A percentile compares a stretch with the other conserved stretches of the same genome.
phyloP scores from a whole-genome alignment of 64 coral and sea anemone genomes.

The Montipora capricornis region DNA sequence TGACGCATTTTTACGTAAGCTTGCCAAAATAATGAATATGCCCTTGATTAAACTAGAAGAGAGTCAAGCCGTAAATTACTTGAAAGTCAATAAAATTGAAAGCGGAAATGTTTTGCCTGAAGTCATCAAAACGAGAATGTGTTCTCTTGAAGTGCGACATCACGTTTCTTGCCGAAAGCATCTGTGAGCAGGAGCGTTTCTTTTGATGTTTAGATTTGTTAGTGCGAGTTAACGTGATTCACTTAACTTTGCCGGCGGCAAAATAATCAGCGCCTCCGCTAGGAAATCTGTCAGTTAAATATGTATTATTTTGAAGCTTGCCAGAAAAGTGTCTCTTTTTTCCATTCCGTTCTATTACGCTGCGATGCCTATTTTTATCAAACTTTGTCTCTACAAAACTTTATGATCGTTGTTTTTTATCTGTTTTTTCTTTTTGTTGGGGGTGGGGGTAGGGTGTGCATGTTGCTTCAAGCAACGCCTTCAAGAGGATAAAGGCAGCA shows the following conservation, averaged over 20 bases:
- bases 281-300: not conserved
- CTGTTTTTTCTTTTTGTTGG: too few relatives aligned
- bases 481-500: too few relatives aligned
- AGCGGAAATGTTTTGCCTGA: not conserved
- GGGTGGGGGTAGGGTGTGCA: too few relatives aligned
- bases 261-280: not conserved
- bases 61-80: not conserved
- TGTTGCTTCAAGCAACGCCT: too few relatives aligned
- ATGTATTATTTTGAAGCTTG: not conserved
- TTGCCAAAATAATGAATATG: not conserved
- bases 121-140: not conserved
- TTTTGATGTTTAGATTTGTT: conserved; percentile 11
- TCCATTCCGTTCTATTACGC: not conserved
- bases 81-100: not conserved
- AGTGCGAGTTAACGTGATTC: not conserved
- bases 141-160: not conserved
- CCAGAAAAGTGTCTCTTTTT: not conserved
- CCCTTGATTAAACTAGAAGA: not conserved
- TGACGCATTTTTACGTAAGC: too few relatives aligned
- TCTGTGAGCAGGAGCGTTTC: not conserved
- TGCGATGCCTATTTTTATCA: too few relatives aligned
- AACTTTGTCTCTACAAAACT: too few relatives aligned
- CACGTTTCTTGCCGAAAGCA: not conserved
- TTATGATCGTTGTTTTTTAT: too few relatives aligned
- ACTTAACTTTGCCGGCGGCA: not conserved